Evolutionary conservation across 2,888 invertebrate species (phyloP).

Genomic region (Thecophora atra): DNA sequence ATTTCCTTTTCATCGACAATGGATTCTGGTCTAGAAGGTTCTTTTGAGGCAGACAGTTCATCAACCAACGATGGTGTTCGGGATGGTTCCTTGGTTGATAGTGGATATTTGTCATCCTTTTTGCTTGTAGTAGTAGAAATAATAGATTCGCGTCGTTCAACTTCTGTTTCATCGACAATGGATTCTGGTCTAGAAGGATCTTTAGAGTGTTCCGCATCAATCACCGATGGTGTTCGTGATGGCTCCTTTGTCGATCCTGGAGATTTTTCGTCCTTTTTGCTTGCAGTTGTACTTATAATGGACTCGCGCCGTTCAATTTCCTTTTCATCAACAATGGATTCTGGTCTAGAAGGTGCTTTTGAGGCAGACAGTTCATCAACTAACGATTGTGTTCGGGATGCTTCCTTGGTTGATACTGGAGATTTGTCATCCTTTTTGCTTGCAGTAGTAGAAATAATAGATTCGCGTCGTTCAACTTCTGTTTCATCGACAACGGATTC

Average conservation of each 20-base stretch:
- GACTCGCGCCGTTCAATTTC: neutral
- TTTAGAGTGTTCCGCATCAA: conserved; percentile 41
- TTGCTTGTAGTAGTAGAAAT: conserved; percentile 26
- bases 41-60: conserved; percentile 29
- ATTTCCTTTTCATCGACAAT: conserved; percentile 36
- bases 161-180: conserved; percentile 29
- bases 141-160: conserved; percentile 39
- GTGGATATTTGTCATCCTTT: conserved; percentile 39
- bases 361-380: conserved; percentile 46
- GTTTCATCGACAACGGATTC: conserved; percentile 35
- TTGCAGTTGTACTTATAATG: conserved; percentile 19
- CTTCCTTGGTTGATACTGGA: conserved; percentile 39
- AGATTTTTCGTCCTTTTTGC: conserved; percentile 37
- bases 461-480: conserved; percentile 27
- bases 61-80: conserved; percentile 37
- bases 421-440: conserved; percentile 41
- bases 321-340: conserved; percentile 33
- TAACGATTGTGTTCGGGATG: conserved; percentile 24
- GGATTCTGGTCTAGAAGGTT: conserved; percentile 33
- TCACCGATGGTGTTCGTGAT: conserved; percentile 37
- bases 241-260: conserved; percentile 26
- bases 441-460: conserved; percentile 22
- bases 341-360: conserved; percentile 37
- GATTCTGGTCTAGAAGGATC: conserved; percentile 41
- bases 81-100: conserved; percentile 40